These are phyloP conservation scores for Bucco capensis DNA, from an alignment of 2,113 vertebrate species.

Conservation along the genomic window DNA sequence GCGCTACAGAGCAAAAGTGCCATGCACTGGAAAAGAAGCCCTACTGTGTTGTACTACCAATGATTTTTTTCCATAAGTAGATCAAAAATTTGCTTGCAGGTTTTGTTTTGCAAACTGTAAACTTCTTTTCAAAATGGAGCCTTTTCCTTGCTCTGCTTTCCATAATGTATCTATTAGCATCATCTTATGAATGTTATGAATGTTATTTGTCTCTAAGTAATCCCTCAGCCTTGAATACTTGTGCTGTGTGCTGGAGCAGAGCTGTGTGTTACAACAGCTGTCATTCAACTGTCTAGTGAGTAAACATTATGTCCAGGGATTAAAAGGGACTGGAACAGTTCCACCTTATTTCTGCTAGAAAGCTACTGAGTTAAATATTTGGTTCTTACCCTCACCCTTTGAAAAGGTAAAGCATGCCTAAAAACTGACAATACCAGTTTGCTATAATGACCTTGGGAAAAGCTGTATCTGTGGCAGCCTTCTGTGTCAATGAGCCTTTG, in stretches of 20 bases:
- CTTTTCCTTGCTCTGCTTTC: neutral
- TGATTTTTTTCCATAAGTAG: neutral
- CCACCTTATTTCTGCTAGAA: slow-evolving; percentile 25
- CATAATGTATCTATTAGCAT: slow-evolving; percentile 43
- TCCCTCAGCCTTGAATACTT: slow-evolving; percentile 65
- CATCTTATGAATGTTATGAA: neutral
- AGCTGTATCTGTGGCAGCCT: neutral
- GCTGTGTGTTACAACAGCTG: slow-evolving; percentile 77
- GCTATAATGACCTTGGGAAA: neutral
- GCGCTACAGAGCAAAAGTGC: neutral
- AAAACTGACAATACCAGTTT: neutral
- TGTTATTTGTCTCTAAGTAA: slow-evolving; percentile 66
- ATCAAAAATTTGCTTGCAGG: neutral
- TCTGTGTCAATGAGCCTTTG: neutral
- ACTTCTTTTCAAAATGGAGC: neutral
- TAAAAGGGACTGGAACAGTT: slow-evolving; percentile 50
- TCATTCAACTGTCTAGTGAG: slow-evolving; percentile 43
- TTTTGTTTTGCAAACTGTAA: neutral
- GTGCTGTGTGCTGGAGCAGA: slow-evolving; percentile 54
- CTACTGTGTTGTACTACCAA: neutral
- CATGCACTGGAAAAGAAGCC: neutral
- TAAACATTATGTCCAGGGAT: slow-evolving; percentile 63
- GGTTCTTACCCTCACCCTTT: neutral
- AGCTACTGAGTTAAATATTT: slow-evolving; percentile 1
- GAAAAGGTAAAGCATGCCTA: neutral